phyloP scores from a whole-genome alignment of 2,113 vertebrate genomes.

The Ailuropoda melanoleuca region DNA sequence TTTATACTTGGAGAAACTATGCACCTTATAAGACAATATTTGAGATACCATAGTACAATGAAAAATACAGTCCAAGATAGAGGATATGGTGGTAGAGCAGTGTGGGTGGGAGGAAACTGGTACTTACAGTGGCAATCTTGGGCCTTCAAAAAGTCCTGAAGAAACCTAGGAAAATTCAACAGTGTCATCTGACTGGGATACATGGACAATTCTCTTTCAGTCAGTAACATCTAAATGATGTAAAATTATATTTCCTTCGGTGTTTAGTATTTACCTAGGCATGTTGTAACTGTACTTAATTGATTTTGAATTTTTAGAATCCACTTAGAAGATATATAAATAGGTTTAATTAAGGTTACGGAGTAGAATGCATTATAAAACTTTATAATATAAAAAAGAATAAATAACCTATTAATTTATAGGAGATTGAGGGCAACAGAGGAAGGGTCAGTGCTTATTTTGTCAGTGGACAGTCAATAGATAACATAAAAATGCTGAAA shows the following conservation, averaged over 20 bases:
- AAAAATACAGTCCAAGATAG: neutral
- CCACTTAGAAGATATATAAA: neutral
- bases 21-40: neutral
- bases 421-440: neutral
- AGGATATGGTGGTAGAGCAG: neutral
- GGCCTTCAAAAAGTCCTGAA: neutral
- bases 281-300: neutral
- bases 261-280: neutral
- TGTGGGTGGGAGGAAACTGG: neutral
- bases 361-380: neutral
- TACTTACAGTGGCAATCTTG: neutral
- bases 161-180: neutral
- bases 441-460: neutral
- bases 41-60: neutral
- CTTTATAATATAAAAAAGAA: neutral
- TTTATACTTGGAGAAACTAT: neutral
- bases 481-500: neutral
- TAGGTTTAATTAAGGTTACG: neutral
- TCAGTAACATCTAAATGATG: neutral
- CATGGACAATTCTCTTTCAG: neutral
- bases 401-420: neutral
- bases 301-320: slow-evolving; percentile 34
- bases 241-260: neutral
- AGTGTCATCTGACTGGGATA: neutral
- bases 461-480: neutral